Base-by-base conservation (phyloP, 2,797 vertebrate species). In the Amphiprion clarkii region DNA sequence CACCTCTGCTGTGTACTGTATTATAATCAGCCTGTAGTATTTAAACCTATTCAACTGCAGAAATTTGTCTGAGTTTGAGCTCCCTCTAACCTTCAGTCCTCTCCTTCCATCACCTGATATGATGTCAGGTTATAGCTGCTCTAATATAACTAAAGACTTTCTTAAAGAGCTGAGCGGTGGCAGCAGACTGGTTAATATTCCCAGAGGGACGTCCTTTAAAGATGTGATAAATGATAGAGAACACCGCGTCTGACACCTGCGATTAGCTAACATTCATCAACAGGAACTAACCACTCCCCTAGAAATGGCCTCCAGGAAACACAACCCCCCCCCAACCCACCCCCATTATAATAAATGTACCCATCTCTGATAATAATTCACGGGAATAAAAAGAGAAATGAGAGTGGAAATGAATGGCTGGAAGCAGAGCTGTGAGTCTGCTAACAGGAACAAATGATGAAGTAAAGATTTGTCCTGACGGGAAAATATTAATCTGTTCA, bases 241-340 rank as follows among this genome's bases (percentile, higher is more conserved):
- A 59, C 68, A 5, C 40, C 5, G 54, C n/a, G 29, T 61, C 74
- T 76, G 87, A 79, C 89, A 76, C 71, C 81, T 74, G 78, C 76
- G 76, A 88, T 90, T 87, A 88, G 81, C 89, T 17, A 56, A 79
- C 87, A 88, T 89, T 86, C 79, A 90, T 90, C 87, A 89, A 67
- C 76, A 44, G 68, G 56, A 74, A 68, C 71, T 66, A 78, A 79
- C 77, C 77, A 68, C 85, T 84, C 85, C 83, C 72, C 23, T 42
- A 59, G 82, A 76, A 84, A 83, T 48, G 79, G 81, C 78, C 85
- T 87, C 70, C 81, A 85, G 84, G 78, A 88, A 87, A 78, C 79
- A 60, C 70, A 73, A 44, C 53, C 54, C 49, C 61, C 59, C 72
- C 39, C 6, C 27, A 27, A 27, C 33, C 33, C 33, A 36, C 33